Conservation (phyloP, 1,140 invertebrate genomes). For the Drosophila albomicans region DNA sequence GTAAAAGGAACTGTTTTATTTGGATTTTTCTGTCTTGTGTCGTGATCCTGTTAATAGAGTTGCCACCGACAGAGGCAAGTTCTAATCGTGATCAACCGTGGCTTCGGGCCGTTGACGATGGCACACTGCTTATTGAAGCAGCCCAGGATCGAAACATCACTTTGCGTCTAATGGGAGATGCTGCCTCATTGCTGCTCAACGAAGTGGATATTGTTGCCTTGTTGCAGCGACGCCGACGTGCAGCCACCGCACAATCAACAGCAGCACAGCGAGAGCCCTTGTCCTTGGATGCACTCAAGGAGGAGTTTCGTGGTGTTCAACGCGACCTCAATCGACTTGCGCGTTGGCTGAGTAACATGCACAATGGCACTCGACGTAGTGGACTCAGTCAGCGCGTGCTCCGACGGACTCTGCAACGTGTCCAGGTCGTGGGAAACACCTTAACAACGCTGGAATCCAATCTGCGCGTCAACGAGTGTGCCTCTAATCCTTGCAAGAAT, state of each 20-base stretch:
- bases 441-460: constrained; percentile 19
- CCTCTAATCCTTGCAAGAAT: constrained; percentile 92
- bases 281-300: constrained; percentile 43
- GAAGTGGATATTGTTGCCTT: constrained; percentile 56
- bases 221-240: constrained; percentile 36
- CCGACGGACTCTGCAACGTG: constrained; percentile 45
- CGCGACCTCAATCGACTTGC: constrained; percentile 40
- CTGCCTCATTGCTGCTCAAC: constrained; percentile 61
- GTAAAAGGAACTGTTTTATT: background rate
- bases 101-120: constrained; percentile 31
- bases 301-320: constrained; percentile 50
- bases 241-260: constrained; percentile 12
- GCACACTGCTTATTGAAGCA: constrained; percentile 55
- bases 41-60: background rate
- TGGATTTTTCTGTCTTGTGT: background rate
- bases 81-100: background rate
- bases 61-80: constrained; percentile 1
- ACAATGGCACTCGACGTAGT: constrained; percentile 36
- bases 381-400: constrained; percentile 30
- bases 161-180: constrained; percentile 64
- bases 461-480: constrained; percentile 87
- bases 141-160: constrained; percentile 65
- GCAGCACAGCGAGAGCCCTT: constrained; percentile 35
- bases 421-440: constrained; percentile 24
- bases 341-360: constrained; percentile 26